phyloP scores from a whole-genome alignment of 2,113 vertebrate species.

The Plotosus lineatus region DNA sequence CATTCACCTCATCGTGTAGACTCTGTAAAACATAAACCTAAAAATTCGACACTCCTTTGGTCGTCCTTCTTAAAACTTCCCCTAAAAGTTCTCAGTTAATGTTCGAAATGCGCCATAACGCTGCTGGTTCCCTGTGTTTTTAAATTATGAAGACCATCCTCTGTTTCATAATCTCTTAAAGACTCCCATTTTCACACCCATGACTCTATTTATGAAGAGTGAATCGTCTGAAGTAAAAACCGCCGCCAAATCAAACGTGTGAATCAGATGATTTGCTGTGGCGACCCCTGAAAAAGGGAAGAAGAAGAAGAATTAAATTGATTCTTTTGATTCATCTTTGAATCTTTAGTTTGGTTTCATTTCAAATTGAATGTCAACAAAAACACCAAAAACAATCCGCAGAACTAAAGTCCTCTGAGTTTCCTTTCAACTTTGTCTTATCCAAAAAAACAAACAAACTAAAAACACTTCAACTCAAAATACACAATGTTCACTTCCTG shows the following conservation, averaged over 20 bases:
- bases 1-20: neutral
- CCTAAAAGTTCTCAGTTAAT: neutral
- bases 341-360: neutral
- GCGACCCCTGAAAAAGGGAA: too few relatives aligned
- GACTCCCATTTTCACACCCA: neutral
- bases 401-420: neutral
- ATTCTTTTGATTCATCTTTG: neutral
- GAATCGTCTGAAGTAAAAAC: too few relatives aligned
- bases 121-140: neutral
- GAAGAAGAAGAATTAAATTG: neutral
- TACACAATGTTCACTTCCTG: neutral
- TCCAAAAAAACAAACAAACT: neutral
- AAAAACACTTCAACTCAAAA: neutral
- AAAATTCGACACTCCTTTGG: neutral
- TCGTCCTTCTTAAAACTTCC: neutral
- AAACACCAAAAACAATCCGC: neutral
- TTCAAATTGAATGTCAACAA: neutral
- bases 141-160: neutral
- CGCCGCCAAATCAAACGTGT: too few relatives aligned
- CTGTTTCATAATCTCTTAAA: neutral
- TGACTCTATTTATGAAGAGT: neutral
- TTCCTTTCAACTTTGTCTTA: neutral
- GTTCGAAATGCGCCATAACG: neutral
- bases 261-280: too few relatives aligned
- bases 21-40: neutral